phyloP scores from a whole-genome alignment of 2,797 vertebrate species.

The Smutsia gigantea region DNA sequence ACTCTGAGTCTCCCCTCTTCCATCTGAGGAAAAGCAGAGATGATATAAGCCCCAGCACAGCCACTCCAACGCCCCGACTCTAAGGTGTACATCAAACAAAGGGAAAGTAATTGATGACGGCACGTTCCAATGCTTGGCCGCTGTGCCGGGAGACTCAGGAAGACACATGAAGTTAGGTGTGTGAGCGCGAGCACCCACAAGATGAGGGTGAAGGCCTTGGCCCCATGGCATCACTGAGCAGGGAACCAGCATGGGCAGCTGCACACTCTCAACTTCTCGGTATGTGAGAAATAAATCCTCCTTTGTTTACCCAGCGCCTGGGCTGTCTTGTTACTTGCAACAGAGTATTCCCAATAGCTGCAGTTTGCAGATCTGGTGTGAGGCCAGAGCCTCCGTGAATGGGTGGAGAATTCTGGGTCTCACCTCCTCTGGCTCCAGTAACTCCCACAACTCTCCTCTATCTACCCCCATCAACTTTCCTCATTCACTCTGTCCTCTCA shows the following conservation, averaged over 20 bases:
- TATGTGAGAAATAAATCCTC: not conserved
- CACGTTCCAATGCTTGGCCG: no score
- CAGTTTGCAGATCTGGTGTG: not conserved
- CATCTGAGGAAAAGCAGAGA: not conserved
- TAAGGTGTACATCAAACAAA: no score
- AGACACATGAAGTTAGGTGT: not conserved
- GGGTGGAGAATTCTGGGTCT: not conserved
- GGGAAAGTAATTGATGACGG: not conserved
- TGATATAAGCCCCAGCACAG: no score
- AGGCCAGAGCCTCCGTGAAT: not conserved
- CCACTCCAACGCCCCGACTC: no score
- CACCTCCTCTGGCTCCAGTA: not conserved
- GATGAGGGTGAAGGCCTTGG: no score
- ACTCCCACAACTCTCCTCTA: not conserved
- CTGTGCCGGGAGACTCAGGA: rapidly evolving
- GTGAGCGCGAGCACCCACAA: rapidly evolving
- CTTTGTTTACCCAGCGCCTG: not conserved
- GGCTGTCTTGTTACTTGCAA: no score
- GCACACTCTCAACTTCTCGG: not conserved
- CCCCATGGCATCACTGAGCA: not conserved
- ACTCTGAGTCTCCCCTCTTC: not conserved
- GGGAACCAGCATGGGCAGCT: not conserved
- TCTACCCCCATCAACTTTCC: no score
- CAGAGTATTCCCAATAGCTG: not conserved
- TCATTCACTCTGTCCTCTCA: not conserved